These are phyloP conservation scores for Myrmecophaga tridactyla DNA, from an alignment of 2,113 vertebrate species.

Conservation along the genomic window DNA sequence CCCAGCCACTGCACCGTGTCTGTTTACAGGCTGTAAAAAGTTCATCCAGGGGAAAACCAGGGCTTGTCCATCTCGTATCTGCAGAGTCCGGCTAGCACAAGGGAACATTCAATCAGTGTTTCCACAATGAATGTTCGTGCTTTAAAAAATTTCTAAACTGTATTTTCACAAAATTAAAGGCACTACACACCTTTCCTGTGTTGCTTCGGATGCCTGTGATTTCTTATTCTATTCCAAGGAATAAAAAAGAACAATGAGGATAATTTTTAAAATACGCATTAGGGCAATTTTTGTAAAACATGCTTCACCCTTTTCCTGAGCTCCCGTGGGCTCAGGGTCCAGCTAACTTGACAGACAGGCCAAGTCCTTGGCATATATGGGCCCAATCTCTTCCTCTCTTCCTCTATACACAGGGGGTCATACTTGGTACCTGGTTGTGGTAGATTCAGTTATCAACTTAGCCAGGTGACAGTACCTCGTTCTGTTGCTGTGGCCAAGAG, in stretches of 20 bases:
- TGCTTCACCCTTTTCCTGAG: background rate
- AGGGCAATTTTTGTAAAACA: background rate
- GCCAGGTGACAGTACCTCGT: too few relatives aligned
- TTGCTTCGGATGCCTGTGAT: background rate
- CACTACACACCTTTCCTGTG: background rate
- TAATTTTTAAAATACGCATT: background rate
- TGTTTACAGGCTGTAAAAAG: background rate
- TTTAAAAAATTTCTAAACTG: background rate
- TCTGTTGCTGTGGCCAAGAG: too few relatives aligned
- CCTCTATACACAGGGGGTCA: background rate
- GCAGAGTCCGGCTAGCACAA: background rate
- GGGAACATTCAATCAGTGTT: background rate
- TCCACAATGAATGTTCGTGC: background rate
- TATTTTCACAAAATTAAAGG: background rate
- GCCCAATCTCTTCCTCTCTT: background rate
- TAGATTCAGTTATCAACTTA: too few relatives aligned
- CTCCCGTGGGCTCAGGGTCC: background rate
- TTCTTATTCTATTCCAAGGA: background rate
- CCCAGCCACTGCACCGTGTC: accelerated
- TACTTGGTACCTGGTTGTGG: background rate
- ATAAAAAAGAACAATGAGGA: background rate
- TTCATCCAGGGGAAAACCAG: background rate
- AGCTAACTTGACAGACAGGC: background rate
- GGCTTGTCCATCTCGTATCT: background rate
- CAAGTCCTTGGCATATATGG: background rate